Base-by-base conservation (phyloP, 1,140 invertebrate species). In the Zaprionus nigranus region DNA sequence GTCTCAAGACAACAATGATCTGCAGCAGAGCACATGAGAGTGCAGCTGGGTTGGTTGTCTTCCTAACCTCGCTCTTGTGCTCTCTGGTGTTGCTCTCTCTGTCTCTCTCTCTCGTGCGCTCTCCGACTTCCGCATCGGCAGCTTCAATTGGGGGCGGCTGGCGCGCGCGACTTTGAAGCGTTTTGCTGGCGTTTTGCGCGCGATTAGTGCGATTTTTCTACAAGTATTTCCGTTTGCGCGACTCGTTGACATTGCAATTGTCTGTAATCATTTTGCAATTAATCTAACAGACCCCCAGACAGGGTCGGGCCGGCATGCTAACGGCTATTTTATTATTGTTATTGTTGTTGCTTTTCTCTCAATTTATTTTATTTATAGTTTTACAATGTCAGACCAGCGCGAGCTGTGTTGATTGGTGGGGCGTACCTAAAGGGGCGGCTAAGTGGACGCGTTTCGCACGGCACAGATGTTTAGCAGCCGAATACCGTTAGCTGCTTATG, bases 231-330 rank as follows among this genome's bases (percentile, higher is more conserved):
- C 83, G 83, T 78, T 79, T 53, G 56, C 17, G 54, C 38, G 56
- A 65, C 74, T 71, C 63, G 71, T 79, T 79, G 67, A 58, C 84
- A 88, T 81, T 88, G 84, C 68, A 83, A 73, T 87, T 81, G 84
- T 72, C 74, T 75, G 68, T 88, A 87, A 87, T 87, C 84, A 84
- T 75, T 70, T 64, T 88, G 84, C 84, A 88, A 87, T 87, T 87
- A 87, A 88, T 88, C 84, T 88, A 78, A 75, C 80, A 71, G 83
- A 68, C 74, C 68, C 82, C 51, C 76, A 86, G 82, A 82, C 82
- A 74, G 65, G 73, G 65, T 63, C 58, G 68, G 73, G 59, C 54
- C 60, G 20, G 20, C 46, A 46, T n/a, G 24, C 67, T 88, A 87
- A 87, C 84, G 80, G 83, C 69, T 74, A 73, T 66, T 74, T 66